A percentile compares a stretch with the other conserved stretches of the same genome.
Evolutionary conservation across 2,888 invertebrate genomes (phyloP).

Genomic region (Melanostoma scalare): DNA sequence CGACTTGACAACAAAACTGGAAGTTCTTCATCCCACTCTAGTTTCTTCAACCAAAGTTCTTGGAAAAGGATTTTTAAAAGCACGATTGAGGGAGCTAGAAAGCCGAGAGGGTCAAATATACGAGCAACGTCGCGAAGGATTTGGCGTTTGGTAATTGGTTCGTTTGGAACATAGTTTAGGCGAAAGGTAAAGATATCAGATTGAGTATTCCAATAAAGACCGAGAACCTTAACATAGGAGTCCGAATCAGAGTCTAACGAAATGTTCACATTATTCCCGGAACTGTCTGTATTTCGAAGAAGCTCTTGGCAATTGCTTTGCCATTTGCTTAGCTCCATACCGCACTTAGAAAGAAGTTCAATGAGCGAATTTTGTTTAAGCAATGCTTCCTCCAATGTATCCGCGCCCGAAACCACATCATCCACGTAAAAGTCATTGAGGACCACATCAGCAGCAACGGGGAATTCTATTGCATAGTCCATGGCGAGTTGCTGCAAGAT

Average conservation of each 20-base stretch:
- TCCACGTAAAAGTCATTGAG: conserved; percentile 11
- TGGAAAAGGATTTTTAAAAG: no score
- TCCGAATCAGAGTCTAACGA: conserved; percentile 2
- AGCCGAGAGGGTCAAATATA: no score
- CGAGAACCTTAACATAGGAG: conserved; percentile 8
- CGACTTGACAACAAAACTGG: no score
- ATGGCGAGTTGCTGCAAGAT: conserved; percentile 1
- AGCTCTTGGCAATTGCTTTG: conserved; percentile 13
- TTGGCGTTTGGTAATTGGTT: no score
- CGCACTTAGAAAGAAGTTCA: not conserved
- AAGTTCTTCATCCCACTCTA: not conserved
- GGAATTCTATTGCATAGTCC: conserved; percentile 1
- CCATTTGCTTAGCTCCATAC: conserved; percentile 11
- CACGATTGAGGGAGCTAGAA: no score
- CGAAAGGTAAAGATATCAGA: not conserved
- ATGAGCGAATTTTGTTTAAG: not conserved
- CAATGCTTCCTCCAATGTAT: not conserved
- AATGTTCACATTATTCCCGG: not conserved
- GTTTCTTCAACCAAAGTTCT: no score
- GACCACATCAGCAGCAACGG: conserved; percentile 3
- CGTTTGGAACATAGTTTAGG: not conserved
- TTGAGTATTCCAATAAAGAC: not conserved
- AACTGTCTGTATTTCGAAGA: conserved; percentile 38
- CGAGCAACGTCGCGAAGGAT: no score
- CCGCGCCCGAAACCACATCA: conserved; percentile 12